phyloP scores from a whole-genome alignment of 2,113 vertebrate genomes.

The Athene cunicularia region DNA sequence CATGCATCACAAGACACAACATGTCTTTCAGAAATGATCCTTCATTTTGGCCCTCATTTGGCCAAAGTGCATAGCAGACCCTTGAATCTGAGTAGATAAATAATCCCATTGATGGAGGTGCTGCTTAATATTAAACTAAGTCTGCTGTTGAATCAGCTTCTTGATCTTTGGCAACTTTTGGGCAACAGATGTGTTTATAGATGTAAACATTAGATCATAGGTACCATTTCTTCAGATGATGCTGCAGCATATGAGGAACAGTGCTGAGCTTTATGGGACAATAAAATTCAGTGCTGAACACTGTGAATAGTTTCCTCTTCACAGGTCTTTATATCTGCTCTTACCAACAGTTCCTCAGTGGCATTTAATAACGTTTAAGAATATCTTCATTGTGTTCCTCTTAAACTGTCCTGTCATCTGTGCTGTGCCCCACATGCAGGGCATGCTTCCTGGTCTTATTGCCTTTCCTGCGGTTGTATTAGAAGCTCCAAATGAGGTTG shows the following conservation, averaged over 20 bases:
- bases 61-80: neutral
- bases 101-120: neutral
- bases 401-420: neutral
- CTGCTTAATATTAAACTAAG: conserved; percentile 30
- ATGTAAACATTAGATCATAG: neutral
- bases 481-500: neutral
- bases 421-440: too few relatives aligned
- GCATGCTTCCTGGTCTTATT: neutral
- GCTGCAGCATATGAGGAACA: neutral
- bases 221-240: neutral
- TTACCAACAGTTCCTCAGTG: neutral
- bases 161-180: conserved; percentile 15
- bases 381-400: neutral
- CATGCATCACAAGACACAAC: rapidly evolving
- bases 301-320: neutral
- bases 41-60: neutral
- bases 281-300: neutral
- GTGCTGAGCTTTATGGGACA: neutral
- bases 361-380: neutral
- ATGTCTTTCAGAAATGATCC: neutral
- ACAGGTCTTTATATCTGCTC: neutral
- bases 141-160: neutral
- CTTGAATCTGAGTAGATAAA: neutral
- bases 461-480: neutral
- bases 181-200: neutral